phyloP scores from a whole-genome alignment of 2,888 invertebrate species.

The Pediacus dermestoides region DNA sequence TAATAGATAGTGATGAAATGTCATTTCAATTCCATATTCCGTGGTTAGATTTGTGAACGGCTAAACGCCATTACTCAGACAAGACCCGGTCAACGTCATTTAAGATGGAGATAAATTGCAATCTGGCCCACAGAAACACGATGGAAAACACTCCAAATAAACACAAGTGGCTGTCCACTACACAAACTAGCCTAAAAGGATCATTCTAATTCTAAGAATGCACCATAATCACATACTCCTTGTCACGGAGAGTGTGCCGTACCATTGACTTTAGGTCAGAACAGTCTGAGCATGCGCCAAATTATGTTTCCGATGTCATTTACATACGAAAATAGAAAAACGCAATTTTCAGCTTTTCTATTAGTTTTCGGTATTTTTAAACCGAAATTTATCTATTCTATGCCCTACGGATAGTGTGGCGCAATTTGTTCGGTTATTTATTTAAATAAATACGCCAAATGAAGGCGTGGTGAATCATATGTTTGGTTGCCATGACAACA shows the following conservation, averaged over 20 bases:
- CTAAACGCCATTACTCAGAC: constrained; percentile 36
- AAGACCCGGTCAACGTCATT: constrained; percentile 34
- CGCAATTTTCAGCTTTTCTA: neutral
- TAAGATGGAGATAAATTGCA: constrained; percentile 19
- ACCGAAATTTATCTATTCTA: too few relatives aligned
- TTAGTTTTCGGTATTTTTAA: too few relatives aligned
- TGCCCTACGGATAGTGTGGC: too few relatives aligned
- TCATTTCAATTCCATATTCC: constrained; percentile 35
- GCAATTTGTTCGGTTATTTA: too few relatives aligned
- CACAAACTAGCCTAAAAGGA: constrained; percentile 26
- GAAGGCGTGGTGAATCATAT: constrained; percentile 38
- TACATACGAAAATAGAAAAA: constrained; percentile 17
- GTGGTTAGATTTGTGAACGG: constrained; percentile 35
- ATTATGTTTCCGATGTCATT: constrained; percentile 29
- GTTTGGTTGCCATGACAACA: constrained; percentile 32
- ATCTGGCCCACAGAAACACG: constrained; percentile 14
- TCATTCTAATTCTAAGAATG: constrained; percentile 29
- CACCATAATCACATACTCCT: constrained; percentile 34
- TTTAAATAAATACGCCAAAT: constrained; percentile 8
- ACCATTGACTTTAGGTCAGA: constrained; percentile 36
- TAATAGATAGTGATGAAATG: constrained; percentile 27
- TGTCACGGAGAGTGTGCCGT: constrained; percentile 34
- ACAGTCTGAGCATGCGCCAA: constrained; percentile 26
- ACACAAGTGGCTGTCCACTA: constrained; percentile 19
- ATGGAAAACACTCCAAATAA: constrained; percentile 19